A percentile compares a stretch with the other conserved stretches of the same genome.
These are phyloP conservation scores for Argynnis bischoffii DNA, from an alignment of 2,888 invertebrate species.

Conservation along the genomic window DNA sequence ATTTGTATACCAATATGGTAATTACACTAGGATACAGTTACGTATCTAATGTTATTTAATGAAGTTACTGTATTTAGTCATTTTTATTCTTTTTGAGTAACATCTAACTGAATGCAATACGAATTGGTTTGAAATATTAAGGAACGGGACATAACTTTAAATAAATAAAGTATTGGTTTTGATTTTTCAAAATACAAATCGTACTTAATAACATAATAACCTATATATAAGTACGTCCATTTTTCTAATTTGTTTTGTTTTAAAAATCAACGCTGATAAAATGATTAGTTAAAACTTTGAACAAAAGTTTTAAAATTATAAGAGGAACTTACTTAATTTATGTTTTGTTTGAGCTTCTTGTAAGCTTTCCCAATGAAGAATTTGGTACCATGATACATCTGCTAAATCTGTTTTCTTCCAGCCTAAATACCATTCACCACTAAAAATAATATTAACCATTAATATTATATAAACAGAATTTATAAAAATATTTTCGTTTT, in stretches of 20 bases:
- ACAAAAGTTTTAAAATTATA: not conserved
- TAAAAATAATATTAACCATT: constrained; percentile 77
- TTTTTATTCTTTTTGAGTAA: constrained; percentile 1
- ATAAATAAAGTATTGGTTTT: too few relatives aligned
- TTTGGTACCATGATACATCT: constrained; percentile 97
- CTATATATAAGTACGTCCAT: too few relatives aligned
- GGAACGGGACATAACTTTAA: too few relatives aligned
- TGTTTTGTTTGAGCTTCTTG: constrained; percentile 98
- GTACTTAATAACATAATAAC: too few relatives aligned
- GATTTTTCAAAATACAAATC: too few relatives aligned
- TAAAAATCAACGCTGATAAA: not conserved
- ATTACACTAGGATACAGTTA: constrained; percentile 28
- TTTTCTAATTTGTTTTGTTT: not conserved
- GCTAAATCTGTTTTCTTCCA: constrained; percentile 93
- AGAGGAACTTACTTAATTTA: constrained; percentile 90
- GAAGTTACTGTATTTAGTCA: constrained; percentile 6
- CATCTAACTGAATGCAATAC: too few relatives aligned
- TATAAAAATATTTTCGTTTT: too few relatives aligned
- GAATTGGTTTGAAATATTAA: too few relatives aligned
- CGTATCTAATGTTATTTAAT: constrained; percentile 28
- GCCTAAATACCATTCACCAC: constrained; percentile 98
- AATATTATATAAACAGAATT: too few relatives aligned
- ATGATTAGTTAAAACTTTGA: not conserved
- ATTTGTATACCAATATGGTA: constrained; percentile 24
- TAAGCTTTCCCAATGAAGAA: constrained; percentile 97